Evolutionary conservation across 2,113 vertebrate genomes (phyloP), one percentile per base, ranked within the genome.

Genomic region (Coryphaenoides rupestris): DNA sequence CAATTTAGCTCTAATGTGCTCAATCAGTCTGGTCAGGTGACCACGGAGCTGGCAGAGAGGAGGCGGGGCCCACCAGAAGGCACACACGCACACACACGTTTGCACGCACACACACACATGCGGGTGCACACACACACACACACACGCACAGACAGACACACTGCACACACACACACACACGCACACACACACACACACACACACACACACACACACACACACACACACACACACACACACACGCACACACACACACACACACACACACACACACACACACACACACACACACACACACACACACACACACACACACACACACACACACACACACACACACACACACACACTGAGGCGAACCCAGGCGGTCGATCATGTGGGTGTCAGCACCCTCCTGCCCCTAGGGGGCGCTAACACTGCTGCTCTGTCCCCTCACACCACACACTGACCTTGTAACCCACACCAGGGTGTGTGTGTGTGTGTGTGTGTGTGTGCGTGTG

Each of bases 321-420:
- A n/a, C 47, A 4, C 15, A 69, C 65, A 60, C 54, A 52, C 56
- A 47, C 62, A 60, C 53, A 68, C 64, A 26, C 55, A 60, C 60
- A 59, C 26, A 59, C 26, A 19, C 53, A 23, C 33, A 52, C 58
- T 55, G n/a, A 59, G 56, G 54, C 53, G 46, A 15, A 68, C 55
- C 62, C 72, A 72, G 73, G 80, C 79, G 50, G 79, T 90, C 89
- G 81, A 87, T 91, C 88, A 88, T 61, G 52, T 77, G 74, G 68
- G 84, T 73, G 86, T 88, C 86, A 87, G 83, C 87, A 76, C 89
- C 86, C 73, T 69, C 78, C 65, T 81, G 86, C 87, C 85, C 84
- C 84, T 78, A 84, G 85, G 65, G 74, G 87, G 84, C 74, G 89
- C 89, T 89, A 91, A 88, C 77, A 81, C 85, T 90, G 86, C 84